Conservation (phyloP, 2,113 vertebrate species). For the Perca fluviatilis region DNA sequence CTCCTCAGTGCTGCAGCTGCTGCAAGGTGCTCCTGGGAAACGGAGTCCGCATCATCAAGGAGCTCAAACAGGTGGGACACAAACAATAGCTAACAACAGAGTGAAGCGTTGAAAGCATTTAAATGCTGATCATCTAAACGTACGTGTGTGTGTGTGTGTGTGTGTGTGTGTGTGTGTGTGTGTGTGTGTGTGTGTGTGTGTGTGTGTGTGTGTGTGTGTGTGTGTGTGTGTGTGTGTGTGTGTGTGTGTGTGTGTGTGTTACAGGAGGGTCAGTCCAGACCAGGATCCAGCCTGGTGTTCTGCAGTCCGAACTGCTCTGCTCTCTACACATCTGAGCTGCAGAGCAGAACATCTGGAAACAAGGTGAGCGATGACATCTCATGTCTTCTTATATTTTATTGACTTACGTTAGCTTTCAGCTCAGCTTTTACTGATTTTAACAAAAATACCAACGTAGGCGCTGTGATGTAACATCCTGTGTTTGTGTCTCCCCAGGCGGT, state of each 20-base stretch:
- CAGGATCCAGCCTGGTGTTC: slow-evolving; percentile 83
- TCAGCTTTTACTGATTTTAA: no score
- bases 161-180: slow-evolving; percentile 27
- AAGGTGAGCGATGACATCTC: slow-evolving; percentile 40
- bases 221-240: slow-evolving; percentile 1
- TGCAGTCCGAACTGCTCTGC: slow-evolving; percentile 95
- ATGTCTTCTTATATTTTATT: no score
- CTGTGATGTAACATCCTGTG: neutral
- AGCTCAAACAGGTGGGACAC: slow-evolving; percentile 75
- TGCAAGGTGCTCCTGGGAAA: slow-evolving; percentile 95
- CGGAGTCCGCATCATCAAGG: slow-evolving; percentile 87
- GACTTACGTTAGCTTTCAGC: no score
- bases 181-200: slow-evolving; percentile 11
- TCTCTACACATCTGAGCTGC: slow-evolving; percentile 76
- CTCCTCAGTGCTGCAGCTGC: slow-evolving; percentile 89
- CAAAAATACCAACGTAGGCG: no score
- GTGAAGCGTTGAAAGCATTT: no score
- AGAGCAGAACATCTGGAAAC: slow-evolving; percentile 51
- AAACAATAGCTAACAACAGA: no score
- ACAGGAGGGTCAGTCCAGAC: slow-evolving; percentile 69
- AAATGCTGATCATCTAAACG: no score
- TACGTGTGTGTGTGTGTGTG: neutral
- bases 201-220: slow-evolving; percentile 14
- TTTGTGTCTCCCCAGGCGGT: neutral
- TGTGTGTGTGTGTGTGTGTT: slow-evolving; percentile 2